Base-by-base conservation (phyloP, 2,113 vertebrate species). In the Chrysemys picta region DNA sequence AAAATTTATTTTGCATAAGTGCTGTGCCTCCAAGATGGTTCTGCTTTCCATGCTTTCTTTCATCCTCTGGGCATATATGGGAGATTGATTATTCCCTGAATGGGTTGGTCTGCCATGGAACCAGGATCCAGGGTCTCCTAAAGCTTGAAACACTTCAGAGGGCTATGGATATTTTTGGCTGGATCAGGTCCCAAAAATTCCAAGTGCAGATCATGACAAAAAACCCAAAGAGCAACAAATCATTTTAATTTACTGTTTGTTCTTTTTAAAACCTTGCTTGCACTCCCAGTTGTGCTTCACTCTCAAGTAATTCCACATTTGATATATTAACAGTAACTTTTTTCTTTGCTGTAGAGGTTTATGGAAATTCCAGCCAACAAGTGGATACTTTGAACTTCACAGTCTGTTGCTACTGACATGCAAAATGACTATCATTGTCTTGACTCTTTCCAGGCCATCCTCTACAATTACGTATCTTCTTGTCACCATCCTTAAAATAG, bases 1-100 rank as follows among this genome's bases (percentile, higher is more conserved):
- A 91, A 91, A 87, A 50, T 10, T n/a, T 35, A 84, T 94, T 94
- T 80, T 82, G 56, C 80, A 65, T 86, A 85, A 62, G 22, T 54
- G 24, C 80, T n/a, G 75, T 90, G 84, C 56, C 65, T 80, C 10
- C 50, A 27, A 88, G 35, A 42, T 10, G 10, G 31, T 65, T 91
- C 45, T 87, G 38, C 50, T 89, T 94, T 89, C 50, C 49, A 31
- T 1, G 0, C 5, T 72, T 72, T 72, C 65, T 38, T 69, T 38
- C n/a, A 69, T 21, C 35, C 65, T 22, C 65, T 38, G 35, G 17
- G 35, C 19, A 72, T 21, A 72, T 9, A 16, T n/a, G 65, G 65
- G 35, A n/a, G 65, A 16, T 10, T 72, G 35, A 72, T 17, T 22
- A 82, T 25, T 12, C 42, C 25, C 22, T 19, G 21, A 93, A 59